Percentiles rank a stretch among this genome's conserved stretches.
These are phyloP conservation scores for Psilopogon haemacephalus DNA, from an alignment of 2,113 vertebrate species.

Conservation along the genomic window DNA sequence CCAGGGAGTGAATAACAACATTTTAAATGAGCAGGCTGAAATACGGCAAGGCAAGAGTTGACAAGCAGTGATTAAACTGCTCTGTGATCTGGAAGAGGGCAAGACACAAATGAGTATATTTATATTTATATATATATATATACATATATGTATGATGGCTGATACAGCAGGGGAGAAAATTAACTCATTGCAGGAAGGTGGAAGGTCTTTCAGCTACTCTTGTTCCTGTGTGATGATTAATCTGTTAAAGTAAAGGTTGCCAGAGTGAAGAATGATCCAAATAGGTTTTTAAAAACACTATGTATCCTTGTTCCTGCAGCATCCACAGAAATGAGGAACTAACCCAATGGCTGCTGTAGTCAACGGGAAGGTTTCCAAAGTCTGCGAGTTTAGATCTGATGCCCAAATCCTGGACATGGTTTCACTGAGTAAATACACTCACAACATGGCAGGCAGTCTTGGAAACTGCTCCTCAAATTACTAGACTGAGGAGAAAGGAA, in stretches of 20 bases:
- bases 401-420: not conserved
- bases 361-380: not conserved
- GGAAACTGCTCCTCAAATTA: not conserved
- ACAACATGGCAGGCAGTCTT: not conserved
- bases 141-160: not conserved
- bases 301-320: not conserved
- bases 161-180: slow-evolving; percentile 30
- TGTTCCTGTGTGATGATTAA: slow-evolving; percentile 14
- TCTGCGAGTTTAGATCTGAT: not conserved
- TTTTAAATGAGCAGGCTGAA: slow-evolving; percentile 44
- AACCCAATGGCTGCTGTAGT: not conserved
- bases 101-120: slow-evolving; percentile 37
- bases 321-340: not conserved
- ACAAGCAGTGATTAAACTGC: slow-evolving; percentile 54
- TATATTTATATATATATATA: not conserved
- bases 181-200: slow-evolving; percentile 28
- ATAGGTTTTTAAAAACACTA: not conserved
- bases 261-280: not conserved
- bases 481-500: not conserved
- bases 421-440: not conserved
- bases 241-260: slow-evolving; percentile 7
- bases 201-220: not conserved
- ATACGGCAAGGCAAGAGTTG: slow-evolving; percentile 22
- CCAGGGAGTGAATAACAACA: slow-evolving; percentile 39
- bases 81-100: slow-evolving; percentile 38